These are phyloP conservation scores for Myotis lucifugus DNA, from an alignment of 2,113 vertebrate species.

Conservation along the genomic window DNA sequence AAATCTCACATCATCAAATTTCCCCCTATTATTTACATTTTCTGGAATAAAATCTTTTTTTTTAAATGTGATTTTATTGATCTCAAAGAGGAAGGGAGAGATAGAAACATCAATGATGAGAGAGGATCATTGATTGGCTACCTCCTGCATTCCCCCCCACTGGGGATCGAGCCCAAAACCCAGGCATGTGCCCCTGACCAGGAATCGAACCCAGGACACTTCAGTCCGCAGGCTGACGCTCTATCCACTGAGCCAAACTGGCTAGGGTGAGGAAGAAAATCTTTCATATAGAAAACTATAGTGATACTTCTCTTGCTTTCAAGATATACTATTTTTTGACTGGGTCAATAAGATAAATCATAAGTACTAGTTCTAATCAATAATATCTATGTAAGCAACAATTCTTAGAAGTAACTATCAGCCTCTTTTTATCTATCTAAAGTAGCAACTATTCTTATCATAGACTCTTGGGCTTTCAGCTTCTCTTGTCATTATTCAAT, in stretches of 20 bases:
- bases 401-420: constrained; percentile 1
- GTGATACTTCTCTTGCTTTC: not conserved
- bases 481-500: not conserved
- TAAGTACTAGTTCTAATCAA: constrained; percentile 24
- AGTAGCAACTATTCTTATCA: not conserved
- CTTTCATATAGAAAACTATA: constrained; percentile 1
- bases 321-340: constrained; percentile 28
- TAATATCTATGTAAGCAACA: constrained; percentile 6
- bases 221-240: no score
- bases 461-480: not conserved
- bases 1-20: constrained; percentile 6
- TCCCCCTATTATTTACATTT: constrained; percentile 32
- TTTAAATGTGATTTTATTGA: no score
- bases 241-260: no score
- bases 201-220: no score
- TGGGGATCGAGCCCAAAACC: no score
- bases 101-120: no score
- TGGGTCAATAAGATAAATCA: not conserved
- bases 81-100: no score
- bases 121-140: no score
- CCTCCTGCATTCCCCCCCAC: no score
- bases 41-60: not conserved
- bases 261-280: not conserved
- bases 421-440: not conserved
- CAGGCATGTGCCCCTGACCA: no score